phyloP scores from a whole-genome alignment of 1,140 invertebrate species.

The Arion vulgaris region DNA sequence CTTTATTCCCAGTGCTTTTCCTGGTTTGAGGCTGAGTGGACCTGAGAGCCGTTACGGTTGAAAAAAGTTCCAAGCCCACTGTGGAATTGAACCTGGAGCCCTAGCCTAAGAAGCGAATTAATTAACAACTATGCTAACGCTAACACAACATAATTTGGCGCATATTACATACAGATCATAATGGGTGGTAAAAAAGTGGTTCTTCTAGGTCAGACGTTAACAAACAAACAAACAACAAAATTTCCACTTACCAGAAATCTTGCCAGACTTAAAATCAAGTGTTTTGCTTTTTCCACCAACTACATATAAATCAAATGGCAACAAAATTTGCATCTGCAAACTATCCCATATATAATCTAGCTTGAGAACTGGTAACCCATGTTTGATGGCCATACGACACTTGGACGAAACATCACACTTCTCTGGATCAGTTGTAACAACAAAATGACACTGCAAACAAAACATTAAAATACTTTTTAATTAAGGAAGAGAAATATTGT shows the following conservation, averaged over 20 bases:
- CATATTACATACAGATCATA: too few species aligned
- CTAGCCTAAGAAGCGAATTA: too few species aligned
- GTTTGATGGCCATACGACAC: slow-evolving; percentile 57
- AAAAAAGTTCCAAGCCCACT: too few species aligned
- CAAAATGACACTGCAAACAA: slow-evolving; percentile 43
- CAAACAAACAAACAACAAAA: too few species aligned
- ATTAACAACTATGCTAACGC: too few species aligned
- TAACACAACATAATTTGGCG: too few species aligned
- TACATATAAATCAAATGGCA: slow-evolving; percentile 50
- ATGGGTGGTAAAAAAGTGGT: too few species aligned
- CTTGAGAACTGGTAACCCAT: slow-evolving; percentile 62
- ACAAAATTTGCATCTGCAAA: slow-evolving; percentile 44
- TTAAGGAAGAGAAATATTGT: neutral
- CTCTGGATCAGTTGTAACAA: slow-evolving; percentile 59
- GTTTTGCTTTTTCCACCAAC: slow-evolving; percentile 52
- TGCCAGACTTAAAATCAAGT: slow-evolving; percentile 62
- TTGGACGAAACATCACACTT: slow-evolving; percentile 60
- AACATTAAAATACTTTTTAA: neutral
- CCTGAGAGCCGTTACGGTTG: too few species aligned
- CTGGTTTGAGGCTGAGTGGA: too few species aligned
- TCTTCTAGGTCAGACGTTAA: too few species aligned
- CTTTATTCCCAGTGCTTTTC: too few species aligned
- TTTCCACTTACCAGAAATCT: slow-evolving; percentile 59
- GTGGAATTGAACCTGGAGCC: too few species aligned
- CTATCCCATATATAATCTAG: slow-evolving; percentile 62